Evolutionary conservation across 1,140 invertebrate genomes (phyloP), one percentile per base, ranked within the genome.

Genomic region (Pinna nobilis): DNA sequence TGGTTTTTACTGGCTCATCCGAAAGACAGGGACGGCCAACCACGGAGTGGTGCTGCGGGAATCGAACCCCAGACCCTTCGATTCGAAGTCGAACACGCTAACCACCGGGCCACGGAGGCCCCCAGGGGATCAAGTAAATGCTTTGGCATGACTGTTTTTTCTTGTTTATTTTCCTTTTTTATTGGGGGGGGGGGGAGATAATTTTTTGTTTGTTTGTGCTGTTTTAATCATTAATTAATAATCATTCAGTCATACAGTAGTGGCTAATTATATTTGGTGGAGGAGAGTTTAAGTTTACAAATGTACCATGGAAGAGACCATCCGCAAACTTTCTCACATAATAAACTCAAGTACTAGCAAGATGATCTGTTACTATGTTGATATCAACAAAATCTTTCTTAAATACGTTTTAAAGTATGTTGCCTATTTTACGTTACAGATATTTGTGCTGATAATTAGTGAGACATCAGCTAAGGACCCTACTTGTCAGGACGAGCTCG

Each of bases 371-470:
- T 44, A n/a, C 39, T 11, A 44, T 44, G 9, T 11, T n/a, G n/a
- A 9, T n/a, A n/a, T n/a, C n/a, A n/a, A n/a, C n/a, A n/a, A n/a
- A n/a, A n/a, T n/a, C n/a, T n/a, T n/a, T n/a, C n/a, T n/a, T n/a
- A n/a, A 44, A 44, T n/a, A 11, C 39, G n/a, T 44, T 44, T 44
- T 9, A 44, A 11, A 11, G 39, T 9, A 44, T 44, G 39, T 11
- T 44, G n/a, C n/a, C 9, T 44, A 44, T 44, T 44, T 44, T 44
- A n/a, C 9, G 9, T 74, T 63, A 7, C 60, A 85, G 84, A 72
- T 82, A n/a, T 82, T 79, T 74, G 57, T 82, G 13, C 76, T 77
- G 30, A 53, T 85, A 5, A 60, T 85, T 15, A 80, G 74, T 50
- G 63, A 76, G 6, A 32, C 50, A 28, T 80, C 81, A 15, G 78